These are phyloP conservation scores for Stenurella melanura DNA, from an alignment of 2,888 invertebrate species.

Conservation along the genomic window DNA sequence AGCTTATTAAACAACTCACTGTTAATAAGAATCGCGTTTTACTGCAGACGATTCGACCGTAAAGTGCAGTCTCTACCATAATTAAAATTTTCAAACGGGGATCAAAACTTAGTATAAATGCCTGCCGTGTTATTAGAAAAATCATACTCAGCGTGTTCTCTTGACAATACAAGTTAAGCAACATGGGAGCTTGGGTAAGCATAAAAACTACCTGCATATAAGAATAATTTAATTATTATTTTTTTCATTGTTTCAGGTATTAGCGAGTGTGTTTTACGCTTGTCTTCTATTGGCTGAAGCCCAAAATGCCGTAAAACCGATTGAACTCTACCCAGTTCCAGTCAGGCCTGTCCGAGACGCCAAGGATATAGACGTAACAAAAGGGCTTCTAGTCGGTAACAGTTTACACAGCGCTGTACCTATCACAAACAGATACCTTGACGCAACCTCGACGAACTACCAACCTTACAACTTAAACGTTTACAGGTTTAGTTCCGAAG, in stretches of 20 bases:
- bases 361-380: not conserved
- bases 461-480: conserved; percentile 40
- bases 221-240: conserved; percentile 32
- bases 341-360: not conserved
- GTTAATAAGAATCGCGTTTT: conserved; percentile 33
- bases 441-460: conserved; percentile 44
- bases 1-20: conserved; percentile 8
- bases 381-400: conserved; percentile 8
- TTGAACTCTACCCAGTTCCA: not conserved
- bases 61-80: not conserved
- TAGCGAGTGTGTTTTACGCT: conserved; percentile 52
- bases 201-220: not conserved
- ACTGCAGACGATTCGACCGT: conserved; percentile 21
- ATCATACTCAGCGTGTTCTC: conserved; percentile 57
- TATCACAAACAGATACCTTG: not conserved
- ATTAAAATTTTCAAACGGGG: conserved; percentile 13
- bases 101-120: conserved; percentile 27
- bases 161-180: conserved; percentile 47
- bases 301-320: not conserved
- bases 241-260: conserved; percentile 43
- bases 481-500: conserved; percentile 31
- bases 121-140: not conserved
- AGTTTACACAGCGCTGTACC: conserved; percentile 49
- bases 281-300: conserved; percentile 37
- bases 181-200: conserved; percentile 59